Percentiles rank a stretch among this genome's conserved stretches.
phyloP scores from a whole-genome alignment of 2,888 invertebrate species.

The Parnassius orleans region DNA sequence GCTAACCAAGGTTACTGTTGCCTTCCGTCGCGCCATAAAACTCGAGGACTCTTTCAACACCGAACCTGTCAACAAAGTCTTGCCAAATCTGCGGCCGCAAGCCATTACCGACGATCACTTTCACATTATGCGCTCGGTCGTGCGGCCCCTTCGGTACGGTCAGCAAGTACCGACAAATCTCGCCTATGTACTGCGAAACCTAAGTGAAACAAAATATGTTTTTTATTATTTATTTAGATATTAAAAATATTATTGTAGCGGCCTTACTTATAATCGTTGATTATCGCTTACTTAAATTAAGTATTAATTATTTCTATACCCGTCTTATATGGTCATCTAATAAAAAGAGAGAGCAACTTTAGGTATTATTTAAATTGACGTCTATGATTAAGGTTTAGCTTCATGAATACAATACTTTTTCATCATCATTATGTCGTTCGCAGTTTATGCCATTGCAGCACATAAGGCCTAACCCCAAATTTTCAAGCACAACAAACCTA shows the following conservation, averaged over 20 bases:
- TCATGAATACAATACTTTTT: too few relatives aligned
- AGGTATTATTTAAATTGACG: too few relatives aligned
- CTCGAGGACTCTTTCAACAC: constrained; percentile 89
- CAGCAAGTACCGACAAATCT: constrained; percentile 92
- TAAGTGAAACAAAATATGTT: constrained; percentile 44
- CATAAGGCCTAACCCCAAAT: too few relatives aligned
- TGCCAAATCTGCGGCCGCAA: constrained; percentile 95
- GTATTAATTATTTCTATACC: too few relatives aligned
- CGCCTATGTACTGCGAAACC: constrained; percentile 94
- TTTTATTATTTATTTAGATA: neutral
- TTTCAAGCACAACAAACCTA: too few relatives aligned
- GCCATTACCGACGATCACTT: constrained; percentile 95
- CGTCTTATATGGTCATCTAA: too few relatives aligned
- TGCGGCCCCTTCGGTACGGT: constrained; percentile 83
- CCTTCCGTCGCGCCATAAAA: constrained; percentile 99
- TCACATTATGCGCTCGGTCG: constrained; percentile 84
- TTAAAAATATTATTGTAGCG: neutral
- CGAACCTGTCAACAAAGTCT: constrained; percentile 87
- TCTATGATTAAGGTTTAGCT: too few relatives aligned
- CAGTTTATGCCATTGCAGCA: too few relatives aligned
- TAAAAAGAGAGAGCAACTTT: too few relatives aligned
- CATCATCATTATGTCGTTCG: too few relatives aligned
- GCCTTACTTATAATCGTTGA: too few relatives aligned
- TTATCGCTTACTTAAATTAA: too few relatives aligned
- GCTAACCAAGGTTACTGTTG: constrained; percentile 92